Evolutionary conservation across 2,888 invertebrate species (phyloP), one percentile per base, ranked within the genome.

Genomic region (Pteria penguin): DNA sequence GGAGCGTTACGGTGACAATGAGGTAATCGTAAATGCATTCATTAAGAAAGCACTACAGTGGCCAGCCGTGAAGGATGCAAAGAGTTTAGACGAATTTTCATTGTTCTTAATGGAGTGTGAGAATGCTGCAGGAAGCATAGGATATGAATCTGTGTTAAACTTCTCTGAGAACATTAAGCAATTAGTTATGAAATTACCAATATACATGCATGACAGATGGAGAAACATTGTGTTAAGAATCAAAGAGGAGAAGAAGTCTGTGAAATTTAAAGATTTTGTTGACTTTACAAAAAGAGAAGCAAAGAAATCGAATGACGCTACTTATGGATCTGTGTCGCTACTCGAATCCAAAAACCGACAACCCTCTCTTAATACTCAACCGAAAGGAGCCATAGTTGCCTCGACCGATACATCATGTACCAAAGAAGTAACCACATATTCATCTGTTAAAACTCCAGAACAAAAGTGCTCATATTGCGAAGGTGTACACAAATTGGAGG

Each of bases 51-150:
- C 76, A 18, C 22, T 76, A 22, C 45, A 76, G 1, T 79, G 79
- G 75, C 72, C 72, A 18, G 0, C 31, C 1, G 60, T 79, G 0
- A 60, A 32, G 32, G 70, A 73, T 33, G 31, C 57, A 5, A 76
- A 76, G 36, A 61, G 58, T 14, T 61, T 78, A 8, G 70, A 81
- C 58, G 75, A 75, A 18, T 77, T 72, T 26, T 24, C 76, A 4
- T 75, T 79, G 8, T 75, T 77, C 29, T 63, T 81, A 0, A 55
- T 54, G 2, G 79, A 76, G 52, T 76, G 78, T 67, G 61, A 66
- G 26, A 74, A 72, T 31, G 76, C 78, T 8, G 70, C 71, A 11
- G 62, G 62, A 26, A 45, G 72, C 36, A 72, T 65, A n/a, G 57
- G 54, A 63, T n/a, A n/a, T 18, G 36, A 33, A 8, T 18, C 8